Evolutionary conservation across 1,140 invertebrate species (phyloP).

Genomic region (Drosophila saltans): DNA sequence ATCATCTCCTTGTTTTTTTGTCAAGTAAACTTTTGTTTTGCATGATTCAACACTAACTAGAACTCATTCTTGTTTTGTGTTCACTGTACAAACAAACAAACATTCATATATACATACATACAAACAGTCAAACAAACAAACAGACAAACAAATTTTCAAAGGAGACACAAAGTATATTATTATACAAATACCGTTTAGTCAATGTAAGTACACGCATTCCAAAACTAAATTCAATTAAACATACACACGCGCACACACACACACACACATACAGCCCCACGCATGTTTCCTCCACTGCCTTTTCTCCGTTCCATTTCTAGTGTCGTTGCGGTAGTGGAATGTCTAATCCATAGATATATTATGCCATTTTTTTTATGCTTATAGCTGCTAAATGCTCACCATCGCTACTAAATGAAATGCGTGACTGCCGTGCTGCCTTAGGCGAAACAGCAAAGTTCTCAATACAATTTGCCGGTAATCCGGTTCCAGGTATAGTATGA

Average conservation of each 20-base stretch:
- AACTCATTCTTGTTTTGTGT: slow-evolving; percentile 8
- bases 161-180: slow-evolving; percentile 16
- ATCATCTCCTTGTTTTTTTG: not conserved
- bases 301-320: not conserved
- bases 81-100: slow-evolving; percentile 23
- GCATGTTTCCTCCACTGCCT: not conserved
- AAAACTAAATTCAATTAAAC: not conserved
- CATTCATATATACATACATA: slow-evolving; percentile 40
- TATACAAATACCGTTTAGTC: not conserved
- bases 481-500: slow-evolving; percentile 89
- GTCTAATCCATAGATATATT: slow-evolving; percentile 61
- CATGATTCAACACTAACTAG: slow-evolving; percentile 23
- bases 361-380: slow-evolving; percentile 82
- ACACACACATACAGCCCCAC: not conserved
- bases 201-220: slow-evolving; percentile 8
- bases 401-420: slow-evolving; percentile 91
- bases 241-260: no score
- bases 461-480: slow-evolving; percentile 91
- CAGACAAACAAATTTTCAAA: slow-evolving; percentile 52
- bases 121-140: slow-evolving; percentile 60
- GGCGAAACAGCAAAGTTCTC: slow-evolving; percentile 90
- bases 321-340: slow-evolving; percentile 37
- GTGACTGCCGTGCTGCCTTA: slow-evolving; percentile 89
- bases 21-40: slow-evolving; percentile 21
- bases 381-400: slow-evolving; percentile 91